phyloP scores from a whole-genome alignment of 2,797 vertebrate genomes.

The Tinamus major region DNA sequence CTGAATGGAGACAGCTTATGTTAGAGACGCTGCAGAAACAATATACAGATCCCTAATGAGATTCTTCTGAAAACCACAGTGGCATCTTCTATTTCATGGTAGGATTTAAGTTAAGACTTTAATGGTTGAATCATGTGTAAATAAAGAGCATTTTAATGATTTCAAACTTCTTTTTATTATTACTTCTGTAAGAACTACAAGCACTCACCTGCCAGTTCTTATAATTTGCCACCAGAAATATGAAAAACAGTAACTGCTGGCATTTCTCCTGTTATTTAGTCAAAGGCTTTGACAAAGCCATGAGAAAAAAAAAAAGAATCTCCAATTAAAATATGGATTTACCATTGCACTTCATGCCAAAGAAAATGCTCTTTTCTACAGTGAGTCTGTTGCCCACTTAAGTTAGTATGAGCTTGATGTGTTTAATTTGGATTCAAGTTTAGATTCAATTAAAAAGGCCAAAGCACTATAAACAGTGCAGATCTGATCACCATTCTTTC shows the following conservation, averaged over 20 bases:
- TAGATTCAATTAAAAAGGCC: background rate
- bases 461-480: background rate
- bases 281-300: background rate
- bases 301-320: background rate
- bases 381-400: background rate
- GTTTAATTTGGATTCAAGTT: background rate
- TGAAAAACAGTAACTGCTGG: background rate
- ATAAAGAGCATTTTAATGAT: background rate
- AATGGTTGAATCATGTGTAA: background rate
- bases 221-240: background rate
- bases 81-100: background rate
- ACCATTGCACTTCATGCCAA: background rate
- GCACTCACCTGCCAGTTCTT: background rate
- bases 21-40: background rate
- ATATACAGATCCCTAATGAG: background rate
- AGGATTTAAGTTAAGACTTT: background rate
- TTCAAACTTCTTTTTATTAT: background rate
- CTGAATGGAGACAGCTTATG: background rate
- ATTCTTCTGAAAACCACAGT: background rate
- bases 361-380: conserved; percentile 17
- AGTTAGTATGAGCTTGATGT: background rate
- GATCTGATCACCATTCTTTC: background rate
- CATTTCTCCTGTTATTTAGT: background rate
- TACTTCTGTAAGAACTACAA: background rate
- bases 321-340: background rate